Evolutionary conservation across 2,113 vertebrate species (phyloP).

Genomic region (Phasianus colchicus): DNA sequence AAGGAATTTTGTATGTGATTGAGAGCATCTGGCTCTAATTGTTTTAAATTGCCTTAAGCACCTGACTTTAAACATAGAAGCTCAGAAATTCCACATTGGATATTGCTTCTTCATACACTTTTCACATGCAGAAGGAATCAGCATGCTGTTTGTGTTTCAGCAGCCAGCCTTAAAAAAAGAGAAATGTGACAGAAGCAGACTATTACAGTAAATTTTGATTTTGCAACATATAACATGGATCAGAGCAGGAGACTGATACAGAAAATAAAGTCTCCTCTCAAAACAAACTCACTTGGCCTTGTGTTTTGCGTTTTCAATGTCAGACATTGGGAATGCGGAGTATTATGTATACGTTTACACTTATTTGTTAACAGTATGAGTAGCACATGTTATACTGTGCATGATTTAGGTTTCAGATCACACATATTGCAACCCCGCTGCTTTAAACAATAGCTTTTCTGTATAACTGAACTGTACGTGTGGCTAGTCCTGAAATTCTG

Average conservation of each 20-base stretch:
- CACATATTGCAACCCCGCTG: not conserved
- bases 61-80: slow-evolving; percentile 40
- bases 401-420: not conserved
- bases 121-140: not conserved
- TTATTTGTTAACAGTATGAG: not conserved
- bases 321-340: not conserved
- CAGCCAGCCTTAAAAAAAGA: not conserved
- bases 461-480: not conserved
- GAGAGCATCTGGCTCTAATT: slow-evolving; percentile 64
- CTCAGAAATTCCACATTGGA: not conserved
- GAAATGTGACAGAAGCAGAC: not conserved
- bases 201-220: not conserved
- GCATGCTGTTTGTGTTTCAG: not conserved
- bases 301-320: not conserved
- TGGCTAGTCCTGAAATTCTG: not conserved
- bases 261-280: not conserved
- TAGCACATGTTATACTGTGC: not conserved
- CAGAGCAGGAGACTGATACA: not conserved
- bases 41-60: slow-evolving; percentile 44
- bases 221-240: not conserved
- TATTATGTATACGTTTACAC: not conserved
- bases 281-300: not conserved
- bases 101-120: not conserved
- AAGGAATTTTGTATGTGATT: slow-evolving; percentile 46
- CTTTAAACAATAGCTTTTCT: not conserved